Conservation (phyloP, 2,888 invertebrate genomes). For the Drosophila testacea region DNA sequence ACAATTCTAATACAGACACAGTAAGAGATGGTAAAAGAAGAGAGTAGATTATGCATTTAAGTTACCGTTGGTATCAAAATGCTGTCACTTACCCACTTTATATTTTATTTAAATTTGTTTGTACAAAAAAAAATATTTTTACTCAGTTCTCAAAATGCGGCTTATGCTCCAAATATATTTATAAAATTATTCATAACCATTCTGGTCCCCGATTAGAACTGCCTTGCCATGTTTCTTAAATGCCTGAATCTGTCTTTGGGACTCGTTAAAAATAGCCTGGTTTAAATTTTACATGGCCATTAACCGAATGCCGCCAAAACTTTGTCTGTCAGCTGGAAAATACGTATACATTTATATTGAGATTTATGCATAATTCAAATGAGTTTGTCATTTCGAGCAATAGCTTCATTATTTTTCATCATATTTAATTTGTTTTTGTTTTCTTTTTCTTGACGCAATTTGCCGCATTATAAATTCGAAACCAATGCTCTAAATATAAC, state of each 20-base stretch:
- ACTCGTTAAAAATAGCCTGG: slow-evolving; percentile 53
- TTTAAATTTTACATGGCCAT: slow-evolving; percentile 45
- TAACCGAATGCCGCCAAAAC: slow-evolving; percentile 39
- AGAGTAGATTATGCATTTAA: background rate
- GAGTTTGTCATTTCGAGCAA: slow-evolving; percentile 24
- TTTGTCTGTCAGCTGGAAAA: slow-evolving; percentile 46
- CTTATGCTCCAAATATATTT: too few species aligned
- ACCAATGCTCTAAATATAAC: slow-evolving; percentile 47
- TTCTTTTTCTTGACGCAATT: slow-evolving; percentile 19
- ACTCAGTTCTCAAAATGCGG: too few species aligned
- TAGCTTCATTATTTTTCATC: slow-evolving; percentile 3
- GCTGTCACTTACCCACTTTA: too few species aligned
- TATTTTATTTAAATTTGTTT: too few species aligned
- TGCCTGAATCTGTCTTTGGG: background rate
- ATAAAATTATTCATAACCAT: slow-evolving; percentile 11
- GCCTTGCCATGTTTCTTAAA: background rate
- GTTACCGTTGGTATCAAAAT: too few species aligned
- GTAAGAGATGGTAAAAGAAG: background rate
- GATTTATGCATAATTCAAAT: slow-evolving; percentile 71
- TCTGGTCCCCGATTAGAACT: background rate
- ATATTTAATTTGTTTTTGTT: too few species aligned
- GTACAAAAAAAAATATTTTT: too few species aligned
- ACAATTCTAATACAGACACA: slow-evolving; percentile 64
- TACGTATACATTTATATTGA: slow-evolving; percentile 11
- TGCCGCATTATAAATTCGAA: slow-evolving; percentile 45